These are phyloP conservation scores for Amyelois transitella DNA, from an alignment of 1,140 invertebrate genomes.

Conservation along the genomic window DNA sequence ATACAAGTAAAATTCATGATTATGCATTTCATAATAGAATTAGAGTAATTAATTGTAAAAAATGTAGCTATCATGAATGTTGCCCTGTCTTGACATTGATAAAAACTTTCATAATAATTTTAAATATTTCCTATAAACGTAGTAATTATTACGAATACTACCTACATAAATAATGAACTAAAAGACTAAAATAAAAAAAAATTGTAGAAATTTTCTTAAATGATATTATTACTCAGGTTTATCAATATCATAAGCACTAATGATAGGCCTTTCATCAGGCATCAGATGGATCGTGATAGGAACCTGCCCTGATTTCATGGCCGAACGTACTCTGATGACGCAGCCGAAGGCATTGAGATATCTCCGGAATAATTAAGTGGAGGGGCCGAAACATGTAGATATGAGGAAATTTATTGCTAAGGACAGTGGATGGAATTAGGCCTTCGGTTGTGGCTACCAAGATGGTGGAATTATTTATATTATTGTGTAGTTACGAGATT, in stretches of 20 bases:
- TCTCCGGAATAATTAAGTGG: neutral
- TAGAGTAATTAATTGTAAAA: no score
- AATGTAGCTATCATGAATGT: no score
- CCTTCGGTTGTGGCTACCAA: neutral
- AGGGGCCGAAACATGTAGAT: neutral
- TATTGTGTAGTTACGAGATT: no score
- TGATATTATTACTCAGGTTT: neutral
- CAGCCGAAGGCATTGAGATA: neutral
- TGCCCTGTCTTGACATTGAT: no score
- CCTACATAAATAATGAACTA: no score
- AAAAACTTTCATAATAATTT: no score
- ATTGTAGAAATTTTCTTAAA: neutral
- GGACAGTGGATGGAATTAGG: neutral
- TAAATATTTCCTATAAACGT: no score
- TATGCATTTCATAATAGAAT: no score
- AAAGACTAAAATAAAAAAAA: no score
- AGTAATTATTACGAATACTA: no score
- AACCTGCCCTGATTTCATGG: neutral
- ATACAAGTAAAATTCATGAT: no score
- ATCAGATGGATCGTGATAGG: neutral
- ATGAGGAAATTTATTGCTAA: neutral
- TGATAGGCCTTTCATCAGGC: neutral
- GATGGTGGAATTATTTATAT: neutral
- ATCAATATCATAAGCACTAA: neutral
- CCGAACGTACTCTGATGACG: neutral